Percentiles rank a stretch among this genome's conserved stretches.
Conservation (phyloP, 2,888 invertebrate species). For the Mimachlamys varia region DNA sequence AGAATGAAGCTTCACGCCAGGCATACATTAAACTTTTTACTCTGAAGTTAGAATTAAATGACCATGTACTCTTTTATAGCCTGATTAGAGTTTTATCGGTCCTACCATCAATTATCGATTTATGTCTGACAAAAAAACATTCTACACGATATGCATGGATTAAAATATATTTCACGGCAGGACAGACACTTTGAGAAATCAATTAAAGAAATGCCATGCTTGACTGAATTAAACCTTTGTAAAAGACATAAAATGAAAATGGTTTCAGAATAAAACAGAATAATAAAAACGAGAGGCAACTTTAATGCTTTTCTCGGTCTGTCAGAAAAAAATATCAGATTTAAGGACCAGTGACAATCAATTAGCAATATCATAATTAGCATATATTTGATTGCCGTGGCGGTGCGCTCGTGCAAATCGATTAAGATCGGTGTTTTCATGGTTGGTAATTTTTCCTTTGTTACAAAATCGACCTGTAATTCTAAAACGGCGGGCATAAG, state of each 20-base stretch:
- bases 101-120: constrained; percentile 7
- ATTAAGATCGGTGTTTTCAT: constrained; percentile 42
- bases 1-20: no score
- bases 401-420: constrained; percentile 31
- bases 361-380: constrained; percentile 36
- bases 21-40: not conserved
- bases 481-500: constrained; percentile 27
- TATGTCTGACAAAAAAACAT: not conserved
- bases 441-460: constrained; percentile 43
- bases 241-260: not conserved
- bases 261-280: not conserved
- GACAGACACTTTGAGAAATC: constrained; percentile 11
- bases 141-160: constrained; percentile 3
- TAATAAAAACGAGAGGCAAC: not conserved
- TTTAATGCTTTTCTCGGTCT: constrained; percentile 31
- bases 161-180: constrained; percentile 4
- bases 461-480: constrained; percentile 45
- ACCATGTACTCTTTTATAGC: not conserved
- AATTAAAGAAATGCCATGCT: constrained; percentile 15
- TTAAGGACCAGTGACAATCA: constrained; percentile 24
- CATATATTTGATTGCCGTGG: constrained; percentile 32
- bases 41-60: not conserved
- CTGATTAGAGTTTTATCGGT: not conserved
- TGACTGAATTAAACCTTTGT: not conserved
- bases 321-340: not conserved